Evolutionary conservation across 2,888 invertebrate species (phyloP).

Genomic region (Spialia ferax): DNA sequence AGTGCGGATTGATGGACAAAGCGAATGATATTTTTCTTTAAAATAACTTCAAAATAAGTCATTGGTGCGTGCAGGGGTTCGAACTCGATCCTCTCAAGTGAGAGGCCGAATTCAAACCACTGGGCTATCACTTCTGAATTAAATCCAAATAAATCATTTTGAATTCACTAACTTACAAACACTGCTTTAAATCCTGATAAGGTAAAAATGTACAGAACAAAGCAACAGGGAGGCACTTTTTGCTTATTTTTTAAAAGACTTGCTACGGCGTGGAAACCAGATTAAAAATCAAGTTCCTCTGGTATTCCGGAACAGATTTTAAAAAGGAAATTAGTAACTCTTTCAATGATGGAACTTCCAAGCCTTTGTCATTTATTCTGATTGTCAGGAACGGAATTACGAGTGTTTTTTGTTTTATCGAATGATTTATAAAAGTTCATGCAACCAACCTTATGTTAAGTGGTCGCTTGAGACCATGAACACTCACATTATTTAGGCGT

Average conservation of each 20-base stretch:
- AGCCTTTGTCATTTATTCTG: background rate
- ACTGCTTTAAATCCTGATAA: background rate
- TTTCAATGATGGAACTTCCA: background rate
- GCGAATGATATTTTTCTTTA: too few relatives aligned
- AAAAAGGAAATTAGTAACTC: conserved; percentile 6
- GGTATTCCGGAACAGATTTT: conserved; percentile 3
- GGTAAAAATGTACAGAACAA: conserved; percentile 4
- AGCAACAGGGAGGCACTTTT: conserved; percentile 1
- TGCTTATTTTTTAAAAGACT: conserved; percentile 11
- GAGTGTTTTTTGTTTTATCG: background rate
- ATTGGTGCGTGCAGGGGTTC: too few relatives aligned
- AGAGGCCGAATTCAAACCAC: too few relatives aligned
- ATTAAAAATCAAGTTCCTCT: conserved; percentile 10
- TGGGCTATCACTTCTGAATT: too few relatives aligned
- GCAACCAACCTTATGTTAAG: too few relatives aligned
- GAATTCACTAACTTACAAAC: background rate
- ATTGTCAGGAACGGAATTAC: background rate
- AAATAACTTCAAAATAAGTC: too few relatives aligned
- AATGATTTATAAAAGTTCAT: too few relatives aligned
- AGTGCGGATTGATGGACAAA: too few relatives aligned
- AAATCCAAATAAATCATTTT: background rate
- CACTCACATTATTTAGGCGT: too few relatives aligned
- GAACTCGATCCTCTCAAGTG: too few relatives aligned
- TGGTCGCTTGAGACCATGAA: too few relatives aligned
- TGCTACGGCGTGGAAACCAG: conserved; percentile 3